Base-by-base conservation (phyloP, 2,113 vertebrate genomes). In the Pao palembangensis region DNA sequence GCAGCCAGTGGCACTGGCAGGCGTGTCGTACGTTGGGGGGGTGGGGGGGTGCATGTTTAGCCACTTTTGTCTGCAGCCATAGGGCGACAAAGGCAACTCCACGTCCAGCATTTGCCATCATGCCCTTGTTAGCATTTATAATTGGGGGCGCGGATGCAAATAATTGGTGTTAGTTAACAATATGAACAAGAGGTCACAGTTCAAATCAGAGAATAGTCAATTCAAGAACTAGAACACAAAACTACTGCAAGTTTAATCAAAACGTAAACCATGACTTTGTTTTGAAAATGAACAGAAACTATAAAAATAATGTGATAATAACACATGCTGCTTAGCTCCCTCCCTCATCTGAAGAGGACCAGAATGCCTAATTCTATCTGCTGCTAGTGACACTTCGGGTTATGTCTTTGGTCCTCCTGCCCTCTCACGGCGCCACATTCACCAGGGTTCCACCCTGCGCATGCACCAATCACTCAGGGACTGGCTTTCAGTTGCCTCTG, bases 91-190 rank as follows among this genome's bases (percentile, higher is more conserved):
- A 80, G 55, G 67, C 74, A 69, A 82, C 82, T 82, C 73, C 61
- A 28, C 19, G 19, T 53, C 69, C 60, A 61, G 72, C 78, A 69
- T 79, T 76, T 76, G 74, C 83, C 76, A 80, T 86, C 85, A 87
- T 86, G 78, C 78, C 74, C 83, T 88, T 82, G 87, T 91, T 89
- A 88, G 76, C 61, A 79, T 86, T 85, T 83, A 88, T 85, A 90
- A 90, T 87, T 85, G 83, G 46, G 69, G 78, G 60, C 0, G 44
- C 7, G 44, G 17, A 90, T 91, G 88, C 86, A 88, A 89, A 92
- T 89, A 81, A 89, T 78, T 80, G 66, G 66, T 65, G 70, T 85
- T 61, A 17, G 69, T 91, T 89, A 86, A 73, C 89, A 88, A 88
- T 91, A 85, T 87, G 83, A 91, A 88, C 85, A 51, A 28, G 76